phyloP scores from a whole-genome alignment of 2,113 vertebrate genomes.

The Chinchilla lanigera region DNA sequence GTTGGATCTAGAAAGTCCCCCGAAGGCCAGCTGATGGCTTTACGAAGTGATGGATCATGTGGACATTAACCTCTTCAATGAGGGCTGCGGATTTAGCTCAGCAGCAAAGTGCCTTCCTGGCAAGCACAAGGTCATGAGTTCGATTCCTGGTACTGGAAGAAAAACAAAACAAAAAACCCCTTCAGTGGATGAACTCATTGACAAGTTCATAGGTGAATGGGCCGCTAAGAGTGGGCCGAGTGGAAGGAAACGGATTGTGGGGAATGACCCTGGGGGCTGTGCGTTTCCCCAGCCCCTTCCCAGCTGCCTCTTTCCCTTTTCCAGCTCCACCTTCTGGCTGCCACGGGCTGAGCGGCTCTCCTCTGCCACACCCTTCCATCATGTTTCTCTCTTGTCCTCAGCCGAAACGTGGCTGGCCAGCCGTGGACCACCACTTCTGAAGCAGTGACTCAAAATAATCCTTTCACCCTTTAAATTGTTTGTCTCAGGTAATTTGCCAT shows the following conservation, averaged over 20 bases:
- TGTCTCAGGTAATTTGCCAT: background rate
- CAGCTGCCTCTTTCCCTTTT: background rate
- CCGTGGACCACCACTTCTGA: background rate
- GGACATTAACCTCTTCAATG: background rate
- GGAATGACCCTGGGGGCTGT: background rate
- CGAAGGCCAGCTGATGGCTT: background rate
- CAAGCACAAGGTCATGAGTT: too few relatives aligned
- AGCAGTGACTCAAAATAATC: background rate
- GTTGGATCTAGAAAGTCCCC: background rate
- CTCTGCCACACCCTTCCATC: background rate
- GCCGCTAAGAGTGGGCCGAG: background rate
- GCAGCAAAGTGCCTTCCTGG: too few relatives aligned
- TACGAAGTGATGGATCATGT: background rate
- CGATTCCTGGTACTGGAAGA: too few relatives aligned
- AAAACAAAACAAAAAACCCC: too few relatives aligned
- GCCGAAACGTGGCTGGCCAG: background rate
- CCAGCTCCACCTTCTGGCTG: background rate
- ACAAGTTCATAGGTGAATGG: background rate
- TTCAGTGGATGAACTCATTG: background rate
- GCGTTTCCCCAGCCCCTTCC: background rate
- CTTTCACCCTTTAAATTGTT: background rate
- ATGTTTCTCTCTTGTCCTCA: background rate
- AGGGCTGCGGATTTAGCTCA: too few relatives aligned
- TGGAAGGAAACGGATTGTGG: background rate
- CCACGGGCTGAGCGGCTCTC: background rate